Evolutionary conservation across 2,113 vertebrate species (phyloP), one percentile per base, ranked within the genome.

Genomic region (Phylloscopus whistleri): DNA sequence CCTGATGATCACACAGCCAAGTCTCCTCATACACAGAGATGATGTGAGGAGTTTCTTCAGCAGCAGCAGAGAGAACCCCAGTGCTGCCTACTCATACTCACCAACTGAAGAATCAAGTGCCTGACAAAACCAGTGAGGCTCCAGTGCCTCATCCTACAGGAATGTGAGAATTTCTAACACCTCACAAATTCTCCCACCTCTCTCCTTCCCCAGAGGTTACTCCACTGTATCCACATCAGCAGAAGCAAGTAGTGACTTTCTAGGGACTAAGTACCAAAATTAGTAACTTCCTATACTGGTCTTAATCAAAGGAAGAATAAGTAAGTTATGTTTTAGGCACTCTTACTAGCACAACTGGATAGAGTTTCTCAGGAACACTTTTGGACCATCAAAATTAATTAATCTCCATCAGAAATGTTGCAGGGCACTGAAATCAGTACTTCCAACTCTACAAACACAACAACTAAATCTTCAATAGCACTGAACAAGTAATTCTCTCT

Each of bases 371-470:
- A 43, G 44, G 30, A 74, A n/a, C 31, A 48, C 63, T 63, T 94
- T 19, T 58, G 10, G 43, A 51, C 39, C 19, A 51, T 33, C 21
- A 81, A 22, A 84, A 68, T 37, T n/a, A 81, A 70, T 39, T 67
- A 2, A 43, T 22, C 56, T 83, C 64, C 27, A 14, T 19, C 60
- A 63, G 37, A 81, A 70, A 3, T 31, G 10, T 37, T 46, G 37
- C 3, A 3, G 30, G 35, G 6, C 75, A 74, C 24, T 59, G 33
- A 41, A 67, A 66, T 20, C 0, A 0, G 7, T n/a, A 8, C 39
- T 69, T 35, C 41, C 30, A 52, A 1, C 35, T 43, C n/a, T 15
- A 26, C 33, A 58, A 73, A 79, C 9, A 59, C 63, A 86, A 44
- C 16, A 41, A 49, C 46, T 76, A 44, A 19, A 75, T 52, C 62